A percentile compares a stretch with the other conserved stretches of the same genome.
Conservation (phyloP, 1,140 invertebrate genomes). For the Drosophila watanabei region DNA sequence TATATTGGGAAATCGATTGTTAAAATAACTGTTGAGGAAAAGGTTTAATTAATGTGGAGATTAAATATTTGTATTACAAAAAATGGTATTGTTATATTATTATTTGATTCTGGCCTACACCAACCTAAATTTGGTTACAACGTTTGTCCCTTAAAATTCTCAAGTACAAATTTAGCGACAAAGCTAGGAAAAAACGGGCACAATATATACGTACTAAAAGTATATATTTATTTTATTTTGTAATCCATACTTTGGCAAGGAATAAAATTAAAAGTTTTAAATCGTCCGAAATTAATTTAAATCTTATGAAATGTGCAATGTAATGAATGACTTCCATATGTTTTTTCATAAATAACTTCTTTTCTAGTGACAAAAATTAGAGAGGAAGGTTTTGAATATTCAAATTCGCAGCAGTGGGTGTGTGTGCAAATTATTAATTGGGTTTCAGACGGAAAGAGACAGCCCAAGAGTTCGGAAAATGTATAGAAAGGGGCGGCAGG, state of each 20-base stretch:
- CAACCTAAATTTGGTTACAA: not conserved
- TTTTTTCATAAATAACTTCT: not conserved
- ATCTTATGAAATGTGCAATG: too few species aligned
- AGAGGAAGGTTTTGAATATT: conserved; percentile 13
- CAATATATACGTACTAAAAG: too few species aligned
- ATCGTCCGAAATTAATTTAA: too few species aligned
- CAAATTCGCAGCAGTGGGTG: conserved; percentile 34
- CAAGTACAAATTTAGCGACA: not conserved
- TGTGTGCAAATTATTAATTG: conserved; percentile 71
- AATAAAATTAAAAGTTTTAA: too few species aligned
- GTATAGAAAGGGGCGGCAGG: conserved; percentile 16
- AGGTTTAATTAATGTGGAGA: not conserved
- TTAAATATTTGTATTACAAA: not conserved
- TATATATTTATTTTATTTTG: too few species aligned
- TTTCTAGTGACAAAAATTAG: conserved; percentile 7
- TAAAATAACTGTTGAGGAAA: not conserved
- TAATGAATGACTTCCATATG: too few species aligned
- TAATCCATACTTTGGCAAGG: too few species aligned
- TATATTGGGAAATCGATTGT: not conserved
- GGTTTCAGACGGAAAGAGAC: conserved; percentile 45
- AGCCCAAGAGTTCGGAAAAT: not conserved
- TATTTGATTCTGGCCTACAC: not conserved
- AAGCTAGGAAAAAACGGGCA: too few species aligned
- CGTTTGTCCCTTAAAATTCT: not conserved
- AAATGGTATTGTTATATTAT: not conserved